These are phyloP conservation scores for Caenorhabditis zanzibari DNA, from an alignment of 2,888 invertebrate species.

Conservation along the genomic window DNA sequence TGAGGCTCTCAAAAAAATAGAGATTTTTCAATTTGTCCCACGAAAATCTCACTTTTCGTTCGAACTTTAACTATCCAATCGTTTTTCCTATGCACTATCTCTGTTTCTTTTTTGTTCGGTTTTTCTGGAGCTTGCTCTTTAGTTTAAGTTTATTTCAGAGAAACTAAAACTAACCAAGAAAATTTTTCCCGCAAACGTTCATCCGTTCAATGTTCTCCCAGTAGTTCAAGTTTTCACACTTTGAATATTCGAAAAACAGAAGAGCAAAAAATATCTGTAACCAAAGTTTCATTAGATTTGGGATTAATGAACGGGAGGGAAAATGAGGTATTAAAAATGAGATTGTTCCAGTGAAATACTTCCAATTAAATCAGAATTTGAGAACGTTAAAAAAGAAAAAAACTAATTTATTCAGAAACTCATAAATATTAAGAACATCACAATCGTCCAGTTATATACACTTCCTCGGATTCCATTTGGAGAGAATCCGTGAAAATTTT, in stretches of 20 bases:
- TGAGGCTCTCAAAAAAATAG: not conserved
- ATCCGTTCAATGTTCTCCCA: slow-evolving; percentile 1
- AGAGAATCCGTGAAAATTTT: no score
- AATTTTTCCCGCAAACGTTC: slow-evolving; percentile 12
- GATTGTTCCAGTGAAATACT: not conserved
- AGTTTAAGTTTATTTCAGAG: not conserved
- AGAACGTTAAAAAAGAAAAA: no score
- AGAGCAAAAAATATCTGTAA: not conserved
- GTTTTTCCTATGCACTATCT: not conserved
- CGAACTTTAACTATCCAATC: slow-evolving; percentile 18
- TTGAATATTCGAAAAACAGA: not conserved
- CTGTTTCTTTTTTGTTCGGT: not conserved
- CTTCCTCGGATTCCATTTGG: no score
- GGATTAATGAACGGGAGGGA: not conserved
- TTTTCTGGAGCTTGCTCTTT: not conserved
- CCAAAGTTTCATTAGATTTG: slow-evolving; percentile 2
- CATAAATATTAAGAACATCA: no score
- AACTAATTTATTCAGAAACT: no score
- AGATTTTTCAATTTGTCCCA: not conserved
- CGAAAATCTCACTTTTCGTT: not conserved
- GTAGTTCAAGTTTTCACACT: not conserved
- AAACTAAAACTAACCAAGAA: not conserved
- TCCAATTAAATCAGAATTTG: not conserved
- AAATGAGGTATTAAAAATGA: not conserved
- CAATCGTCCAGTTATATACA: no score